phyloP scores from a whole-genome alignment of 2,888 invertebrate genomes.

The Melinaea marsaeus region DNA sequence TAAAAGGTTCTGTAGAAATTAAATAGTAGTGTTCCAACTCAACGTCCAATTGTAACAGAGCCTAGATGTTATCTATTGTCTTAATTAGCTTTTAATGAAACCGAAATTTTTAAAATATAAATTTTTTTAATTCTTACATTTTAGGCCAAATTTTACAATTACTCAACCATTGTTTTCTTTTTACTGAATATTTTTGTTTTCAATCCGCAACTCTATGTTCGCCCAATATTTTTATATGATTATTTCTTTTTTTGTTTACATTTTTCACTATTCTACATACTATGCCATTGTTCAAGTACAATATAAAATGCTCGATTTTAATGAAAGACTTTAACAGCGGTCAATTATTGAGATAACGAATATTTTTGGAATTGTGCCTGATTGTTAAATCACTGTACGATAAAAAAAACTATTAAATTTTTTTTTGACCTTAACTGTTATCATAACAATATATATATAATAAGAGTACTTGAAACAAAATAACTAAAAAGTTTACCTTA shows the following conservation, averaged over 20 bases:
- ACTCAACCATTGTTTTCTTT: neutral
- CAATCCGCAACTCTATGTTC: neutral
- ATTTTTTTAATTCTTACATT: neutral
- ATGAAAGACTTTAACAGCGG: slow-evolving; percentile 27
- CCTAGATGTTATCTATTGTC: no score
- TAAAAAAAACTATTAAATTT: no score
- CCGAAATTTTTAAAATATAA: neutral
- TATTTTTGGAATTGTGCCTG: slow-evolving; percentile 17
- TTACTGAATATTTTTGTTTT: neutral
- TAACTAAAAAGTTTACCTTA: no score
- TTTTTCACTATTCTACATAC: slow-evolving; percentile 10
- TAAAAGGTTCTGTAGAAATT: no score
- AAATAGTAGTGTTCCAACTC: no score
- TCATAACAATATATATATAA: no score
- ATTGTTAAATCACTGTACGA: neutral
- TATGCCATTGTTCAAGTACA: slow-evolving; percentile 16
- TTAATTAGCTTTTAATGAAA: no score
- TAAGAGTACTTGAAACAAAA: no score
- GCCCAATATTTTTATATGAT: no score
- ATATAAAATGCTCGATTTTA: slow-evolving; percentile 22
- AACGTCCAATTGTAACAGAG: no score
- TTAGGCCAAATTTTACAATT: neutral
- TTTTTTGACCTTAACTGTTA: no score
- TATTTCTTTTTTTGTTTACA: neutral
- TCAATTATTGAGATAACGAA: slow-evolving; percentile 23